phyloP scores from a whole-genome alignment of 2,113 vertebrate species.

The Coptodon rendalli region DNA sequence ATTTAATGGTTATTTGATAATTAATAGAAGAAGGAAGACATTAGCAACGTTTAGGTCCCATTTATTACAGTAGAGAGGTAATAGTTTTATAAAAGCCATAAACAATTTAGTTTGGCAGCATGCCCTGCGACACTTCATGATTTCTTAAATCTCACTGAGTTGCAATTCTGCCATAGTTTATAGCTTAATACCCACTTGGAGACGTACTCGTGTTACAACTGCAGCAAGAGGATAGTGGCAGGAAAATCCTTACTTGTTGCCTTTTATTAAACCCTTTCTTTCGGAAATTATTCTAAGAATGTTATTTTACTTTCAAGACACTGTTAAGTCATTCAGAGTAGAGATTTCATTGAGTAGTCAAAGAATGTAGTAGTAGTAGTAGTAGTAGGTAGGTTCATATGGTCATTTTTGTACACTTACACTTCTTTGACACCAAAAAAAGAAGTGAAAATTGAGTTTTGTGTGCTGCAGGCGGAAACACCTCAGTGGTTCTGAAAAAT shows the following conservation, averaged over 20 bases:
- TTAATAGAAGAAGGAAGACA: background rate
- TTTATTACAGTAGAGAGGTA: background rate
- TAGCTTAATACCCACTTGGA: background rate
- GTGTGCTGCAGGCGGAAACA: background rate
- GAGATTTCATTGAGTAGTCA: background rate
- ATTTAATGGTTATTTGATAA: background rate
- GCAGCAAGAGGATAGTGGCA: background rate
- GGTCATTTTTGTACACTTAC: background rate
- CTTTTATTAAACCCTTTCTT: background rate
- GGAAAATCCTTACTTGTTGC: background rate
- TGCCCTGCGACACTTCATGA: background rate
- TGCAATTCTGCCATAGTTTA: background rate
- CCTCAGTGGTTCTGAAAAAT: background rate
- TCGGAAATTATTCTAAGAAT: background rate
- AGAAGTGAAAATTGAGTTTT: background rate
- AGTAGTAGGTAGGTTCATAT: background rate
- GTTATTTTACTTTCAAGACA: background rate
- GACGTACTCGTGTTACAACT: background rate
- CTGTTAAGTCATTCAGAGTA: background rate
- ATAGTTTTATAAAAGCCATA: constrained; percentile 3
- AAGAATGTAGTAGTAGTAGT: background rate
- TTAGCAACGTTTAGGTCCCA: background rate
- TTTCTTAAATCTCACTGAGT: background rate
- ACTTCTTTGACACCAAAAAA: background rate
- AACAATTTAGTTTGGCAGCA: background rate